Evolutionary conservation across 2,113 vertebrate genomes (phyloP), one percentile per base, ranked within the genome.

Genomic region (Lipophrys pholis): DNA sequence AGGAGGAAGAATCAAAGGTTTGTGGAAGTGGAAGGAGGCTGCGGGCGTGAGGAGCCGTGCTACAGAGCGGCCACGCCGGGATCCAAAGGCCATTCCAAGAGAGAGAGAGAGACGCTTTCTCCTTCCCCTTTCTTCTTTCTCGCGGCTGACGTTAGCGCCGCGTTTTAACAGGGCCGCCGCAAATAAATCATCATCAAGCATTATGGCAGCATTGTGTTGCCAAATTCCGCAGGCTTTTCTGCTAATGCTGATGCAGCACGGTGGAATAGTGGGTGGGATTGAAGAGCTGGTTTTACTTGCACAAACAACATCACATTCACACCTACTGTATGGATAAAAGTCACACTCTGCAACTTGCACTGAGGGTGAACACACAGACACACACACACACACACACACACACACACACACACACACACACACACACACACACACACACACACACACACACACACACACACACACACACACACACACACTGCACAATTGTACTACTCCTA

Each of bases 1-100:
- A 84, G 60, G 69, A 68, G n/a, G 30, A 72, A 48, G 73, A 84
- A 87, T 77, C 73, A 87, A 85, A 86, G 81, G 81, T 87, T 84
- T 87, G 61, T 83, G 59, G 78, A 70, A 78, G 42, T 79, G 77
- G 62, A 57, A 43, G 21, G 46, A 69, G 69, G 80, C 73, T 82
- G 78, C 54, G 52, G 59, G 81, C 76, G 62, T 73, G 56, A 21
- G 7, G 56, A 51, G 67, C 73, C 52, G 36, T 72, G 63, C 57
- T 54, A 65, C 66, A 73, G 69, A 57, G 62, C 14, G 58, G 57
- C 63, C 73, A 55, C 76, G 78, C 76, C 62, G 53, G 56, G 82
- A 79, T 73, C 41, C 48, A 73, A 67, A 79, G 61, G 81, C 57
- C 69, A 73, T 81, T 82, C 63, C 17, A 9, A 72, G 58, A 55